Evolutionary conservation across 2,888 invertebrate species (phyloP).

Genomic region (Nasonovia ribisnigri): DNA sequence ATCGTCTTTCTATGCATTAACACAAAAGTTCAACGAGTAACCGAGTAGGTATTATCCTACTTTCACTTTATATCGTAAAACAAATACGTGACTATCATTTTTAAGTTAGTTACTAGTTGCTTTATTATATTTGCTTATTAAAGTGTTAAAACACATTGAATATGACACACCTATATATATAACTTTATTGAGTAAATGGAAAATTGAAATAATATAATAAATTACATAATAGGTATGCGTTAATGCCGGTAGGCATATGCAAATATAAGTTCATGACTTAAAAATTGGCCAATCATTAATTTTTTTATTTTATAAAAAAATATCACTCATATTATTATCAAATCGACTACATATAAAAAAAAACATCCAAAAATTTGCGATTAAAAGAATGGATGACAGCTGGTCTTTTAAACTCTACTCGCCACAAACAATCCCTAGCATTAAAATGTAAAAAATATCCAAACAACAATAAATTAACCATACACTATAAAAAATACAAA

Average conservation of each 20-base stretch:
- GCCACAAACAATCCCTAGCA: too few relatives aligned
- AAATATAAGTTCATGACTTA: not conserved
- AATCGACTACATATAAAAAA: slow-evolving; percentile 22
- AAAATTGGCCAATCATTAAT: not conserved
- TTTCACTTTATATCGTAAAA: slow-evolving; percentile 11
- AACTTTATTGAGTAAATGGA: not conserved
- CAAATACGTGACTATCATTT: slow-evolving; percentile 47
- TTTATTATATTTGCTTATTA: slow-evolving; percentile 3
- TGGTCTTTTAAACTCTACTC: too few relatives aligned
- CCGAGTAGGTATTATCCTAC: not conserved
- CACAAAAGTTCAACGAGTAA: not conserved
- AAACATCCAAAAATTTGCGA: too few relatives aligned
- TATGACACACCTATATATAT: not conserved
- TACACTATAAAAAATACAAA: slow-evolving; percentile 43
- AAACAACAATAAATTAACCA: too few relatives aligned
- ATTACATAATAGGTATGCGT: not conserved
- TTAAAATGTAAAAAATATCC: too few relatives aligned
- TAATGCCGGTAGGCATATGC: not conserved
- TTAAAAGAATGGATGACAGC: too few relatives aligned
- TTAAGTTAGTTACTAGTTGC: slow-evolving; percentile 44
- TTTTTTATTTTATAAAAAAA: not conserved
- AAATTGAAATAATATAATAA: not conserved
- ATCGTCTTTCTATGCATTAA: not conserved
- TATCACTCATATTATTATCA: slow-evolving; percentile 27
- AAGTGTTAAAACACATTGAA: slow-evolving; percentile 6